Evolutionary conservation across 2,113 vertebrate genomes (phyloP), one percentile per base, ranked within the genome.

Genomic region (Haplochromis burtoni): DNA sequence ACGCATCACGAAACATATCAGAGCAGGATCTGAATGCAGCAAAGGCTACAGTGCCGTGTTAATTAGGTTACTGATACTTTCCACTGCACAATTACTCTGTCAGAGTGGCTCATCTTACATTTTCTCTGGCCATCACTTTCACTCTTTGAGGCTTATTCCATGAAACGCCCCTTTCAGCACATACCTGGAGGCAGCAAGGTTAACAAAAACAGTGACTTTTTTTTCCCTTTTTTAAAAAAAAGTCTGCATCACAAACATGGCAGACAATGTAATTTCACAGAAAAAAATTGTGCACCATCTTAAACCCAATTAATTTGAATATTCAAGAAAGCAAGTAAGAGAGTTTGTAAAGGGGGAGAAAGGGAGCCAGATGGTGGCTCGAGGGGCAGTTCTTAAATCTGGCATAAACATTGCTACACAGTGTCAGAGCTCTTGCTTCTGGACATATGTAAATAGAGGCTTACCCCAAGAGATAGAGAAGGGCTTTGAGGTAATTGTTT

Each of bases 31-130:
- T 88, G 90, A 88, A 94, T 38, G 91, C 63, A 29, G 90, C 89
- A 92, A 91, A 93, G 91, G 91, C 93, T 90, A 90, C 87, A 68
- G 91, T 83, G 66, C 87, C 49, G 91, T 93, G 93, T 94, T 93
- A 95, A 96, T 96, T 94, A 90, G 92, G 95, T 94, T 94, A 93
- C 92, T 84, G 88, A 94, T 92, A 92, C 88, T 95, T 95, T 94
- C 83, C 91, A 89, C 85, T 87, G 88, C 89, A 88, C 92, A 94
- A 93, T 94, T 91, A 95, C 90, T 92, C 91, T 94, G 90, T 95
- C 90, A 91, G 92, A 94, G 90, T 79, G 90, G 88, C 88, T 94
- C 80, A 86, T 90, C 89, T 90, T 92, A 89, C 78, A 89, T 88
- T 91, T 92, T 83, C 66, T 90, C 88, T 83, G 71, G 83, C 76